Evolutionary conservation across 2,888 invertebrate genomes (phyloP).

Genomic region (Leptarthrus brevirostris): DNA sequence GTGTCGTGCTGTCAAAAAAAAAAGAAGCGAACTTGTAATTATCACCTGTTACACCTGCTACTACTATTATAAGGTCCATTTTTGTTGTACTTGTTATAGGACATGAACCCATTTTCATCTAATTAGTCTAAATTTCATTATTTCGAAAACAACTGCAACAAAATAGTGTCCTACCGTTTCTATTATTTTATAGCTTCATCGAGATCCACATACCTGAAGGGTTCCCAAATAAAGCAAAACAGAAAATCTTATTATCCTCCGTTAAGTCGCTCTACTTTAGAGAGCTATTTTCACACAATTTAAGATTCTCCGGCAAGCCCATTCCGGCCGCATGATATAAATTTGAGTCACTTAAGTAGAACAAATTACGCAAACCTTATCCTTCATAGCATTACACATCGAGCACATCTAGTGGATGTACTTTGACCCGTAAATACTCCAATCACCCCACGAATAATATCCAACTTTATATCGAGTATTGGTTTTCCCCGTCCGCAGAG

Average conservation of each 20-base stretch:
- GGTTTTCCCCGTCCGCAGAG: conserved; percentile 11
- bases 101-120: too few relatives aligned
- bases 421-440: conserved; percentile 33
- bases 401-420: conserved; percentile 30
- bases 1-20: too few relatives aligned
- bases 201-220: conserved; percentile 10
- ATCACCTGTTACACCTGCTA: too few relatives aligned
- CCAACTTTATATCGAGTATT: conserved; percentile 20
- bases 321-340: conserved; percentile 28
- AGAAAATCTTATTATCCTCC: conserved; percentile 19
- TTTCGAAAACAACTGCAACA: too few relatives aligned
- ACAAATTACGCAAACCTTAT: conserved; percentile 37
- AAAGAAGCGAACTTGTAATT: too few relatives aligned
- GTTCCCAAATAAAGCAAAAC: conserved; percentile 24
- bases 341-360: conserved; percentile 49
- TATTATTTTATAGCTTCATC: conserved; percentile 19
- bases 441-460: conserved; percentile 1
- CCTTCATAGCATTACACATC: conserved; percentile 26
- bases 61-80: too few relatives aligned
- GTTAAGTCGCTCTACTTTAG: conserved; percentile 27
- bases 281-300: conserved; percentile 48
- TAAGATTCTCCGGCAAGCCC: conserved; percentile 38
- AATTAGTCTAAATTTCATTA: too few relatives aligned
- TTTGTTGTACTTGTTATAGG: too few relatives aligned
- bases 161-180: too few relatives aligned